phyloP scores from a whole-genome alignment of 2,797 vertebrate genomes.

The Manis javanica region DNA sequence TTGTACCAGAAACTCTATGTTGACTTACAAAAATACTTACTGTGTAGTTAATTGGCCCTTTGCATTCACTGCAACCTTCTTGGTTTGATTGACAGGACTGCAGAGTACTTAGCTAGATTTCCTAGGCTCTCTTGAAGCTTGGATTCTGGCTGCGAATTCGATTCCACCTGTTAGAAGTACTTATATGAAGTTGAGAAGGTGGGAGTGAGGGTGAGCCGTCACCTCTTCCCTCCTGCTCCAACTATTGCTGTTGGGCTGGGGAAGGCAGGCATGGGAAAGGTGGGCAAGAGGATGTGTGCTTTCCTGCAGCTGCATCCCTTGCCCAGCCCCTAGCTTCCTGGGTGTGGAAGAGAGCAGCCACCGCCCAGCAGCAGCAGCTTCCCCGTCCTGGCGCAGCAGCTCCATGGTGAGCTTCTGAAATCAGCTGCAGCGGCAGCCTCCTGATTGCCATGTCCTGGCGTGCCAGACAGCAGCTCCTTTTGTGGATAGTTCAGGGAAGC shows the following conservation, averaged over 20 bases:
- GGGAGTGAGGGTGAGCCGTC: not conserved
- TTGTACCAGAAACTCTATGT: not conserved
- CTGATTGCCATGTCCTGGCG: not conserved
- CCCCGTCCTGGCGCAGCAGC: too few relatives aligned
- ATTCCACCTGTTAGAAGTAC: not conserved
- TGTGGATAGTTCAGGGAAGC: not conserved
- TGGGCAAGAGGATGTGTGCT: fast-evolving
- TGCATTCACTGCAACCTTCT: not conserved
- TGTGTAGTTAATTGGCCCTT: not conserved
- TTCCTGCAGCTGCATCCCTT: not conserved
- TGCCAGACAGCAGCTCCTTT: too few relatives aligned
- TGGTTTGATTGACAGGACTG: not conserved
- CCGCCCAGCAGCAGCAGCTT: not conserved
- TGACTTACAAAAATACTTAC: not conserved
- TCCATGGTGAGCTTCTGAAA: not conserved
- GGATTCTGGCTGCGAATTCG: not conserved
- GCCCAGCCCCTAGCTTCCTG: too few relatives aligned
- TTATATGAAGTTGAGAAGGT: too few relatives aligned
- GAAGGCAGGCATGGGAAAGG: too few relatives aligned
- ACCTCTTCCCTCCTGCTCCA: not conserved
- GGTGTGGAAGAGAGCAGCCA: not conserved
- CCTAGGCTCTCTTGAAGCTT: not conserved
- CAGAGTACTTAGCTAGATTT: not conserved
- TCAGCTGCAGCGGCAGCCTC: not conserved
- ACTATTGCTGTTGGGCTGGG: too few relatives aligned